phyloP scores from a whole-genome alignment of 2,113 vertebrate species.

The Sylvietta virens region DNA sequence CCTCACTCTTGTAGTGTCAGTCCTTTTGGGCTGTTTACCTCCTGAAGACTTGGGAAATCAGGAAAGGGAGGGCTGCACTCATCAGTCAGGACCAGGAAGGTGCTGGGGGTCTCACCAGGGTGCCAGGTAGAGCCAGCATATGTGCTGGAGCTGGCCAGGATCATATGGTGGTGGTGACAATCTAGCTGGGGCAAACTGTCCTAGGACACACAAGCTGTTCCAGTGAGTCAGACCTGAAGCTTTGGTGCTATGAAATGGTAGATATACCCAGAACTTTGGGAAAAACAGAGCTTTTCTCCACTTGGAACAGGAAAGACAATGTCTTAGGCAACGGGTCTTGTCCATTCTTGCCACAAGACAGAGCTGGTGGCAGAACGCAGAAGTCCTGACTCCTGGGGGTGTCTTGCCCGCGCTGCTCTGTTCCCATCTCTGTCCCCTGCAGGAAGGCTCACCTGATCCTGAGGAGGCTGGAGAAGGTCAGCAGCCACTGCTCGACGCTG shows the following conservation, averaged over 20 bases:
- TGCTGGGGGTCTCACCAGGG: not conserved
- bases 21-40: not conserved
- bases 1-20: not conserved
- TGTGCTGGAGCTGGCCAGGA: not conserved
- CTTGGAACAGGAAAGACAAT: not conserved
- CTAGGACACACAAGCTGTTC: not conserved
- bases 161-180: not conserved
- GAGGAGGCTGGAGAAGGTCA: slow-evolving; percentile 87
- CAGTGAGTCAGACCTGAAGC: not conserved
- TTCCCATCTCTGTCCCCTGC: not conserved
- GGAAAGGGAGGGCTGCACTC: not conserved
- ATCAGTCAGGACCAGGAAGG: not conserved
- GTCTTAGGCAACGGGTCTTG: not conserved
- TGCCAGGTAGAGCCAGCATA: not conserved
- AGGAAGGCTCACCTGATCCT: slow-evolving; percentile 97
- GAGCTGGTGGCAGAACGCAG: not conserved
- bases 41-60: not conserved
- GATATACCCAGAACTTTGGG: not conserved
- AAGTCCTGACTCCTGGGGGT: not conserved
- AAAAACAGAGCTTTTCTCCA: not conserved
- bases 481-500: slow-evolving; percentile 83
- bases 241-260: not conserved
- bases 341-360: not conserved
- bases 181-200: not conserved
- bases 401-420: not conserved